Conservation (phyloP, 2,888 invertebrate genomes). For the Drosophila leonis region DNA sequence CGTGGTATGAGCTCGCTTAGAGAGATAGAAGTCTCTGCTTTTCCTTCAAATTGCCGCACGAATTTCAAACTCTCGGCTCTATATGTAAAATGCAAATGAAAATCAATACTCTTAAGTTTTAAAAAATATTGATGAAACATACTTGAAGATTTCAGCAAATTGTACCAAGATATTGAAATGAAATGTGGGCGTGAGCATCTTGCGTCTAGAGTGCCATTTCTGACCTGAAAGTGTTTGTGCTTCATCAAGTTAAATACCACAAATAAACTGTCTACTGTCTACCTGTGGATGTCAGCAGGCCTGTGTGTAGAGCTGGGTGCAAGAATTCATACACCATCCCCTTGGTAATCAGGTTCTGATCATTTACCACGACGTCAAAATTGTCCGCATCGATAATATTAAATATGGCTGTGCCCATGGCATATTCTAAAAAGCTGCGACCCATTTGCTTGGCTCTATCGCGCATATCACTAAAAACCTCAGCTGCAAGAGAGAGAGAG, state of each 20-base stretch:
- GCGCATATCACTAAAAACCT: conserved; percentile 57
- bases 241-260: not conserved
- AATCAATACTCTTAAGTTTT: not conserved
- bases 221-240: conserved; percentile 51
- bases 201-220: conserved; percentile 81
- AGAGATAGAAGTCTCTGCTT: conserved; percentile 45
- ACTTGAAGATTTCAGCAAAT: conserved; percentile 82
- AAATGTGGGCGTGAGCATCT: conserved; percentile 81
- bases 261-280: accelerated
- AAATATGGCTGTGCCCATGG: conserved; percentile 50
- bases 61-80: conserved; percentile 81
- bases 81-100: not conserved
- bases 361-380: conserved; percentile 73
- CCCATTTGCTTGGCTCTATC: conserved; percentile 35
- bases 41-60: conserved; percentile 48
- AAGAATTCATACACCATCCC: conserved; percentile 70
- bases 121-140: not conserved
- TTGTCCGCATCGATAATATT: conserved; percentile 74
- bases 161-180: conserved; percentile 81
- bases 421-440: conserved; percentile 68
- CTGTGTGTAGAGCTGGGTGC: conserved; percentile 74
- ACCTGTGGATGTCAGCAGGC: conserved; percentile 75
- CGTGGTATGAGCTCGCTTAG: conserved; percentile 77
- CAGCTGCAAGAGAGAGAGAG: conserved; percentile 42
- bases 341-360: conserved; percentile 73